These are phyloP conservation scores for Lemur catta DNA, from an alignment of 2,797 vertebrate genomes.

Conservation along the genomic window DNA sequence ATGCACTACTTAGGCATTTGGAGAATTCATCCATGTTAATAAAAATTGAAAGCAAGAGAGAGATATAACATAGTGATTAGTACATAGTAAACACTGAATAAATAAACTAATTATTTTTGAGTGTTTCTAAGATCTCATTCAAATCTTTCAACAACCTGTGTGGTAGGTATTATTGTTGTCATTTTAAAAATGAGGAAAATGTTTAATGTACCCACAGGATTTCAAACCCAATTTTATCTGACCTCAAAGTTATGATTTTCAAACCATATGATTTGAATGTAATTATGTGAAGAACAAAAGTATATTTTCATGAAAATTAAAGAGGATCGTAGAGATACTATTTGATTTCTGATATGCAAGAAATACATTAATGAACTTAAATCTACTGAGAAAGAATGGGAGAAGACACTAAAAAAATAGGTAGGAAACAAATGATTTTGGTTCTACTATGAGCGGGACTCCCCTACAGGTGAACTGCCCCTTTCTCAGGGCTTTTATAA, in stretches of 20 bases:
- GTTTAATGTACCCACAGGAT: not conserved
- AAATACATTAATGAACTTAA: not conserved
- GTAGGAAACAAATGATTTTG: too few species aligned
- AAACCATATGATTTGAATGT: not conserved
- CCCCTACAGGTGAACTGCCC: fast-evolving
- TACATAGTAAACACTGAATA: not conserved
- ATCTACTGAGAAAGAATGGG: not conserved
- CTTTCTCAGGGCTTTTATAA: not conserved
- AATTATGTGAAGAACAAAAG: not conserved
- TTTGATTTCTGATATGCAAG: not conserved
- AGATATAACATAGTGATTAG: not conserved
- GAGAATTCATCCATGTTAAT: not conserved
- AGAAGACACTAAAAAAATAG: not conserved
- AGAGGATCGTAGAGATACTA: not conserved
- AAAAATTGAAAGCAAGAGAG: not conserved
- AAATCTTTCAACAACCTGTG: not conserved
- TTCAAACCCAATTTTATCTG: not conserved
- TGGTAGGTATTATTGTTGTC: not conserved
- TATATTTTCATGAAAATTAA: not conserved
- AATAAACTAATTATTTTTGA: not conserved
- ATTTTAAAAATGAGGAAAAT: not conserved
- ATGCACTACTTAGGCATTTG: not conserved
- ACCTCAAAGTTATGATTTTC: not conserved
- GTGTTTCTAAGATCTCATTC: not conserved
- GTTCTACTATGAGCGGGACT: not conserved